Base-by-base conservation (phyloP, 2,888 invertebrate genomes). In the Lottia gigantea region DNA sequence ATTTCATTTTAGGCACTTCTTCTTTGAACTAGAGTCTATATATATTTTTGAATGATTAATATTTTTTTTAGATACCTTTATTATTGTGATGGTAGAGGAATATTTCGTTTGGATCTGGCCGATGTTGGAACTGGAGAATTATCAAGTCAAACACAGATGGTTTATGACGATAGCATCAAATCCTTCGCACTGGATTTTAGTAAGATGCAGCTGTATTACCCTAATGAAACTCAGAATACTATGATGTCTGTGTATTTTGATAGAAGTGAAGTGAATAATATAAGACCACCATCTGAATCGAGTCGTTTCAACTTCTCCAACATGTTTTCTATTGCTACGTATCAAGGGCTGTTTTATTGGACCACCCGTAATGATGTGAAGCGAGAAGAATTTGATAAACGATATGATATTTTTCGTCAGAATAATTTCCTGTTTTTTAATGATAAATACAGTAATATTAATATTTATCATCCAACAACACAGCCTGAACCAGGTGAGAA, bases 311-410 rank as follows among this genome's bases (percentile, higher is more conserved):
- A 92, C 90, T 93, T 95, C 82, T 90, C 91, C 73, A 92, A 93
- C 70, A 94, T 94, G 0, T 90, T 92, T 6, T 95, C 95, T 1
- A 90, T 95, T 69, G 93, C 93, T 0, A 92, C 92, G 84, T 93
- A 93, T 6, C 92, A 93, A 82, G 93, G 93, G 11, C 90, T 93
- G 15, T 95, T 95, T 85, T 95, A 94, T 85, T 96, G 95, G 95
- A 95, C 95, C 0, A 93, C 94, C 83, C 95, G 94, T 0, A 91
- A 91, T 67, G 92, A 93, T 83, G 92, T 95, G 76, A 90, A 93
- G 64, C 92, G 92, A 16, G 96, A 96, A 87, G 95, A 94, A 82
- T 94, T 94, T 85, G 83, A 94, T 93, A 82, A 90, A 0, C 91
- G 91, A 63, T 91, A 91, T 67, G 91, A 93, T 76, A 92, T 91